Base-by-base conservation (phyloP, 2,113 vertebrate genomes). In the Heterocephalus glaber region DNA sequence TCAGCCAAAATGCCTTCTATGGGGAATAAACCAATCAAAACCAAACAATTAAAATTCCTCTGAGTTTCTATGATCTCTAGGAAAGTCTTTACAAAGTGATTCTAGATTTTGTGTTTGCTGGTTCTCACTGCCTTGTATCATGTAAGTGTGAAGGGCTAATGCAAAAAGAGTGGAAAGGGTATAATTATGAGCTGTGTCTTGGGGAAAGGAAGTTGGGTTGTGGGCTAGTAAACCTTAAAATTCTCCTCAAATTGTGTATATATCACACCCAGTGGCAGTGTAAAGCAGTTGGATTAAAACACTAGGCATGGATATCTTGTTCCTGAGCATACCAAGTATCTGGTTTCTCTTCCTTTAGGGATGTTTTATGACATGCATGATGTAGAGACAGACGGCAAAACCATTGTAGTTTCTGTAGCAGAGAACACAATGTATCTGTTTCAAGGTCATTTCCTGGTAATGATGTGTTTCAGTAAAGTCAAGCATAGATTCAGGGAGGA, bases 401-500 rank as follows among this genome's bases (percentile, higher is more conserved):
- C 33, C 56, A 28, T 82, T 82, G 72, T 88, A 14, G 13, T 88
- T 95, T 96, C 63, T 93, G 60, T 33, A 76, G 33, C 30, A 80
- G 54, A 88, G 65, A 68, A 86, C 66, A 79, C 63, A 41, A 4
- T 63, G 16, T 76, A 41, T 92, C 77, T 92, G 68, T 94, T 96
- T 94, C 86, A 86, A 63, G 47, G 86, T 86, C 56, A 80, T 97
- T 96, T 96, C 90, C 86, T 92, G 47, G 35, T 86, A 82, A 26
- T 61, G 41, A 63, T 83, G 10, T 84, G 58, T 91, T 76, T 28
- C 20, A 63, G 41, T 56, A 79, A 92, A 68, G 35, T 49, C 19
- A 96, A 56, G 79, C 60, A 35, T 76, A 86, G 28, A 79, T 68
- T 88, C 44, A 89, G 24, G 72, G 6, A 92, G 58, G n/a, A 94